These are phyloP conservation scores for Salvelinus sp. DNA, from an alignment of 2,113 vertebrate species.

Conservation along the genomic window DNA sequence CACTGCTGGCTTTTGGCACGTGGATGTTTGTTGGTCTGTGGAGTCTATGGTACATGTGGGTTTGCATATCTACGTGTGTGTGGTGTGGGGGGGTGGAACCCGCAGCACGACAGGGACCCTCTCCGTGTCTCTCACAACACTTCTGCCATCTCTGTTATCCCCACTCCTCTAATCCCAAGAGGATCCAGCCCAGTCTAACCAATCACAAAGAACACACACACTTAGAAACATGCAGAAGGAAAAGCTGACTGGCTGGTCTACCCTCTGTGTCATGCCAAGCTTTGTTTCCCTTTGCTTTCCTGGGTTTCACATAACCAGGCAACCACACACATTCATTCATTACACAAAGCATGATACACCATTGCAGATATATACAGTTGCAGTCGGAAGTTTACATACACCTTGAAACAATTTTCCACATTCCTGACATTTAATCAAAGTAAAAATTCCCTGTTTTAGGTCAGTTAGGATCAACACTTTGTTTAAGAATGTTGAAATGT, in stretches of 20 bases:
- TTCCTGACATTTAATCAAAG: too few species aligned
- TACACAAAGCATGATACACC: too few species aligned
- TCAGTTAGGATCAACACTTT: too few species aligned
- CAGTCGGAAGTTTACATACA: too few species aligned
- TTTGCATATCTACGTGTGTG: not conserved
- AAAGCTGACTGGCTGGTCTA: not conserved
- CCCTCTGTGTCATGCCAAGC: not conserved
- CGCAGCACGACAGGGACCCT: not conserved
- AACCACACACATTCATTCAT: not conserved
- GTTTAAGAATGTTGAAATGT: too few species aligned
- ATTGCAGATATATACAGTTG: too few species aligned
- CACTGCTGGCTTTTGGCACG: not conserved
- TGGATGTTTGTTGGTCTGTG: slow-evolving; percentile 8
- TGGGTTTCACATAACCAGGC: not conserved
- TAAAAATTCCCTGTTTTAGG: too few species aligned
- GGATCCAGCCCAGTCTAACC: not conserved
- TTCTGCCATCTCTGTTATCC: not conserved
- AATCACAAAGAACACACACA: not conserved
- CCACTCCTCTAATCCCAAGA: not conserved
- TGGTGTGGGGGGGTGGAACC: slow-evolving; percentile 14
- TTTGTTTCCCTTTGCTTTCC: not conserved
- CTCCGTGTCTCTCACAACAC: not conserved
- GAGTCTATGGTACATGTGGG: not conserved
- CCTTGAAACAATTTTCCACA: too few species aligned
- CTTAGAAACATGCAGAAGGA: not conserved